Conservation (phyloP, 2,888 invertebrate species). For the Minunthozetes semirufus region DNA sequence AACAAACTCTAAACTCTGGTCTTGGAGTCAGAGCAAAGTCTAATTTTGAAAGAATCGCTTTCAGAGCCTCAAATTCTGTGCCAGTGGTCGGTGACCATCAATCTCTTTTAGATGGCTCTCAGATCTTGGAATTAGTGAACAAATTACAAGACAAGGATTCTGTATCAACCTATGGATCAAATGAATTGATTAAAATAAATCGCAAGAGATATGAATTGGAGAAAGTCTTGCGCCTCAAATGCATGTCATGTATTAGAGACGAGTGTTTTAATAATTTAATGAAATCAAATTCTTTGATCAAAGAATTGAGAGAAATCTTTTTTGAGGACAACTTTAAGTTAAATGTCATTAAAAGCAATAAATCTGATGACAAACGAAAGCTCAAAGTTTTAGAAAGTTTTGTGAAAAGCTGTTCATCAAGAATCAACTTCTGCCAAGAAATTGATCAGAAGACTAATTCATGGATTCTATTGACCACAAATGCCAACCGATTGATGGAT, state of each 20-base stretch:
- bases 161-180: background rate
- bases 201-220: background rate
- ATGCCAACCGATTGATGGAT: background rate
- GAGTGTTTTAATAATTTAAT: background rate
- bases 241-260: background rate
- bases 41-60: background rate
- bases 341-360: background rate
- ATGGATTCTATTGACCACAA: background rate
- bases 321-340: background rate
- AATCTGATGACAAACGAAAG: conserved; percentile 6
- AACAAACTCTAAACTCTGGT: background rate
- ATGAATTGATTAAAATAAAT: background rate
- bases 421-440: background rate
- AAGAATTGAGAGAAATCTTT: background rate
- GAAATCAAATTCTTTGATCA: background rate
- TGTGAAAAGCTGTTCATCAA: background rate
- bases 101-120: background rate
- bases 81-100: background rate
- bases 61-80: background rate
- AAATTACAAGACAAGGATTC: background rate
- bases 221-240: background rate
- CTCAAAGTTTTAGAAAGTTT: background rate
- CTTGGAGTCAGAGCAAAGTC: background rate
- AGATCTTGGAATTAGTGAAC: background rate
- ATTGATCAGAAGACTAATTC: background rate